Conservation (phyloP, 2,113 vertebrate genomes). For the Catagonus wagneri region DNA sequence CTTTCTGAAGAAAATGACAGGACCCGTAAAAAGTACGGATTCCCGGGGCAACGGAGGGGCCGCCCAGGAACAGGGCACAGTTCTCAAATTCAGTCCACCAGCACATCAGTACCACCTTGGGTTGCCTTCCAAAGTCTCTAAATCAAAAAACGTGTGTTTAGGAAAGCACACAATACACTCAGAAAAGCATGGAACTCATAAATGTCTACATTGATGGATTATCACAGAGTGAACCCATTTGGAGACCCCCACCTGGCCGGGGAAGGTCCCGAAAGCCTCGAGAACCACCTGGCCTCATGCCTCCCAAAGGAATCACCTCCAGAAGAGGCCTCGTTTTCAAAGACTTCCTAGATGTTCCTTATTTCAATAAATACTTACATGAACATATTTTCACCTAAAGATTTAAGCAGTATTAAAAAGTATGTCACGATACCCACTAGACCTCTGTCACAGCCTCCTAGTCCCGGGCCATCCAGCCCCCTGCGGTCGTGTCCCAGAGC, state of each 20-base stretch:
- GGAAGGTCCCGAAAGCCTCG: fast-evolving
- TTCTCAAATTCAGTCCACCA: fast-evolving
- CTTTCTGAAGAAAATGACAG: background rate
- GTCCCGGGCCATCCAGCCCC: background rate
- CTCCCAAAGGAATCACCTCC: background rate
- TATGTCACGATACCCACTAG: background rate
- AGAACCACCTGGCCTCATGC: fast-evolving
- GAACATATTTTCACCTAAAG: background rate
- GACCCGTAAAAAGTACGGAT: fast-evolving
- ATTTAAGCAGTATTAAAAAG: background rate
- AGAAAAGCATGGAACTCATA: background rate
- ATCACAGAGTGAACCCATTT: fast-evolving
- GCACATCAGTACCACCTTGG: background rate
- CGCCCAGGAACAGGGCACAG: background rate
- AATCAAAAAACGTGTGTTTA: background rate
- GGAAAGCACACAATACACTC: fast-evolving
- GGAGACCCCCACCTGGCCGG: fast-evolving
- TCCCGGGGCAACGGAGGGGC: background rate
- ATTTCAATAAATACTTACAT: background rate
- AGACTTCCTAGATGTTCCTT: background rate
- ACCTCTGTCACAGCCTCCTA: background rate
- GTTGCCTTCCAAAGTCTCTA: background rate
- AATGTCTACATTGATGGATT: no score
- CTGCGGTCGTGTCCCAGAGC: background rate
- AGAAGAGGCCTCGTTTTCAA: background rate